Evolutionary conservation across 2,113 vertebrate genomes (phyloP).

Genomic region (Charadrius vociferus): DNA sequence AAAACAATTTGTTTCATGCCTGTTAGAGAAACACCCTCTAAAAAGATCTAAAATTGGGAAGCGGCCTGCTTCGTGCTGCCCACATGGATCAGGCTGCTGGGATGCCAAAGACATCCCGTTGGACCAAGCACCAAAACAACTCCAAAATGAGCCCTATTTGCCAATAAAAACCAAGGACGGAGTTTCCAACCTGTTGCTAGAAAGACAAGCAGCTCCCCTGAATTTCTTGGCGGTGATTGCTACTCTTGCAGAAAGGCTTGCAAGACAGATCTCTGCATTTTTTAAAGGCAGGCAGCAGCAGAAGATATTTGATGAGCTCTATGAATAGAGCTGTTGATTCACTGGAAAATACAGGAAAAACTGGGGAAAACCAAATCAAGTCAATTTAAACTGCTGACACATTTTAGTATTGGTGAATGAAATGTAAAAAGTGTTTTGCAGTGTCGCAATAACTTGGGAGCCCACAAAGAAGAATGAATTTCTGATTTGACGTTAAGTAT

Average conservation of each 20-base stretch:
- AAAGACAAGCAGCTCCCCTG: neutral
- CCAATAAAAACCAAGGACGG: neutral
- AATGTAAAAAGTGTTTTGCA: neutral
- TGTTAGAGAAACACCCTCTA: neutral
- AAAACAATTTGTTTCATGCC: neutral
- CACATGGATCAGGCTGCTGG: neutral
- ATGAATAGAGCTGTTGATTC: constrained; percentile 7
- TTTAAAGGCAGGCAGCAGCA: neutral
- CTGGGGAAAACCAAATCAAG: neutral
- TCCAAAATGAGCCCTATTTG: neutral
- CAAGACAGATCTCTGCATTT: rapidly evolving
- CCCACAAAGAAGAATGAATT: neutral
- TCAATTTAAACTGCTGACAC: neutral
- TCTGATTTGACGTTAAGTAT: neutral
- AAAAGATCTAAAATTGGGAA: neutral
- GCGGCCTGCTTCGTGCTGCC: neutral
- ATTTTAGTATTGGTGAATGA: neutral
- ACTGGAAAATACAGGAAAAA: neutral
- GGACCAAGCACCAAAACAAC: neutral
- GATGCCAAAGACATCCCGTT: neutral
- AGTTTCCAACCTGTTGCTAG: neutral
- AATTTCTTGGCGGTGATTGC: neutral
- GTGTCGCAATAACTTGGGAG: neutral
- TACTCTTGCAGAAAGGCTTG: neutral
- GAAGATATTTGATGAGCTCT: neutral